Base-by-base conservation (phyloP, 2,888 invertebrate species). In the Pristionchus japonicus region DNA sequence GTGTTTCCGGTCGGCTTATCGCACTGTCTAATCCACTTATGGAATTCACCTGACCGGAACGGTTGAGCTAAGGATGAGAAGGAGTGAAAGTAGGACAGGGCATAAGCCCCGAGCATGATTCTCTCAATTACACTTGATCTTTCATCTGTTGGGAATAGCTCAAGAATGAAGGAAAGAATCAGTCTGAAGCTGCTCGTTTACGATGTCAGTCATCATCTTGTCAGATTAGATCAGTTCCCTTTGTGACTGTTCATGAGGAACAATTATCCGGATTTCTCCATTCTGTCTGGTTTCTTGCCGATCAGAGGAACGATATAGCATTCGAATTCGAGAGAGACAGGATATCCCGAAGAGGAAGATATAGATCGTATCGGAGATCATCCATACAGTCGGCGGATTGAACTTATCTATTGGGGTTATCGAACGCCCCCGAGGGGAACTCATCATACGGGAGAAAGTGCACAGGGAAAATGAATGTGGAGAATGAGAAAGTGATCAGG, bases 341-440 rank as follows among this genome's bases (percentile, higher is more conserved):
- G n/a, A n/a, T n/a, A n/a, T n/a, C n/a, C n/a, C n/a, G n/a, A n/a
- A n/a, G 67, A 67, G 70, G 37, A 37, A 37, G 74, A 43, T 20
- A 47, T 4, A 77, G 77, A 77, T 77, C 77, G 77, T 77, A 77
- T 77, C 77, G 47, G 7, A 34, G 77, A 47, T 77, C 49, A 31
- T 83, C 52, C 82, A 6, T 20, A 27, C 52, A 49, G 52, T 43
- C 52, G 20, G 31, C 1, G 7, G 52, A n/a, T 34, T 23, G n/a
- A 49, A 83, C 82, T 83, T 83, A 83, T 83, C 82, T 83, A 83
- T 83, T 52, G 43, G 52, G 82, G 82, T 83, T 83, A 83, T 83
- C 82, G 49, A 52, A 52, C 49, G 49, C 49, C 34, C 23, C 34
- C 23, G 34, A 34, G 52, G 23, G 82, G 43, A 9, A 52, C 37